Base-by-base conservation (phyloP, 2,113 vertebrate species). In the Centrocercus urophasianus region DNA sequence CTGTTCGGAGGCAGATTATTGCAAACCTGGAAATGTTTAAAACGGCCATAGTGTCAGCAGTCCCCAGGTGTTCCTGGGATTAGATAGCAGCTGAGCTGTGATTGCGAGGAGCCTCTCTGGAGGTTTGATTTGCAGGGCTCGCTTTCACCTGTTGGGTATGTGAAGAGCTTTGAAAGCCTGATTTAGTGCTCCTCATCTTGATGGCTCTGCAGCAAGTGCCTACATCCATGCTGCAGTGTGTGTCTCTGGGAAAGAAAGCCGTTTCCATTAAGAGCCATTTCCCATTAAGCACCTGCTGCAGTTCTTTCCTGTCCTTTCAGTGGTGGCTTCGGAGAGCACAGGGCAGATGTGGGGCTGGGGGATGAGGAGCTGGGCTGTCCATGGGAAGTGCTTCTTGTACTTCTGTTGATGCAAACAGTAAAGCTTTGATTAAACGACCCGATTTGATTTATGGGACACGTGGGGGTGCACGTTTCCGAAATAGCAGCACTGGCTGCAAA, bases 181-280 rank as follows among this genome's bases (percentile, higher is more conserved):
- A 22, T 69, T 83, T 42, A 17, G 48, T 8, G 6, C 8, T 59
- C 43, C 36, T 85, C 78, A 36, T 6, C 6, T 24, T 52, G 52
- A 4, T 22, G 57, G 63, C n/a, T 82, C 34, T 78, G 28, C 47
- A 66, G 25, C 25, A 34, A 61, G 57, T 12, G n/a, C 21, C 71
- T 45, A 3, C 50, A 2, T 36, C 34, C 0, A 0, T 10, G 4
- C 6, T 65, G 11, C 25, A 8, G 30, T 30, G 34, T 43, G 11
- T 79, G 87, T 65, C 70, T 40, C 67, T 34, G 32, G 59, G 3
- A 15, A 34, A 30, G 50, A 57, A 48, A 40, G 4, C 25, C 6
- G 0, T 20, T 77, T 83, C 63, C 9, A 81, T 27, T 27, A 3
- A 45, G 56, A 43, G 1, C 6, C 28, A 1, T 17, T 78, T 45